A percentile compares a stretch with the other conserved stretches of the same genome.
phyloP scores from a whole-genome alignment of 92 coral and sea anemone species.

The Epizoanthus rinbou region DNA sequence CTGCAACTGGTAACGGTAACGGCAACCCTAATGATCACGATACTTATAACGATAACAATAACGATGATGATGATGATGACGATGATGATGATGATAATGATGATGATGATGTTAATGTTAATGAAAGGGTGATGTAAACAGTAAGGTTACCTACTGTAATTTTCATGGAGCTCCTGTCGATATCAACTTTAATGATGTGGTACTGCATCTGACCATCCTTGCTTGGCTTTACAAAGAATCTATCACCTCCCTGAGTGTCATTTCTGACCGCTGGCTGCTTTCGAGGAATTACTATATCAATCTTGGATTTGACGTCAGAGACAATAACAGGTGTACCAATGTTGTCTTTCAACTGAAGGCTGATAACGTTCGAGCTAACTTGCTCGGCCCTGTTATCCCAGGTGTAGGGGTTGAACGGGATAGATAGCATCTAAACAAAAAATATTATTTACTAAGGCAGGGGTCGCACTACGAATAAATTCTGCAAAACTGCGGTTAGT shows the following conservation, averaged over 20 bases:
- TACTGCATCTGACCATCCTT: conserved; percentile 19
- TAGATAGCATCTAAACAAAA: not conserved
- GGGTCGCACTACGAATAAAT: too few relatives aligned
- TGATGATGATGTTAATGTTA: too few relatives aligned
- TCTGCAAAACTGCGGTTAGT: too few relatives aligned
- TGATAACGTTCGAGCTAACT: conserved; percentile 7
- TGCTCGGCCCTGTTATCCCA: conserved; percentile 9
- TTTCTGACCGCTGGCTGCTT: not conserved
- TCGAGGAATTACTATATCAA: conserved; percentile 11
- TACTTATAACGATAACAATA: too few relatives aligned
- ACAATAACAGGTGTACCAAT: not conserved
- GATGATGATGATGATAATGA: too few relatives aligned
- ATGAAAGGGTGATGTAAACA: too few relatives aligned
- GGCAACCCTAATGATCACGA: too few relatives aligned
- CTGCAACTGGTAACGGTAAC: too few relatives aligned
- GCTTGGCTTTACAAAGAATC: conserved; percentile 29
- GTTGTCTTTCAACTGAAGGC: conserved; percentile 9
- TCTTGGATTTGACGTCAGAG: not conserved
- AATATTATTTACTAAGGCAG: too few relatives aligned
- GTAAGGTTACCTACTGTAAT: conserved; percentile 15
- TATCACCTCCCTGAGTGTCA: not conserved
- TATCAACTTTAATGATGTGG: conserved; percentile 11
- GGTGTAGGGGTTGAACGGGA: conserved; percentile 14
- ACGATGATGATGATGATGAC: too few relatives aligned
- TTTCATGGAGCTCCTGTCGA: not conserved